These are phyloP conservation scores for Capreolus pygargus DNA, from an alignment of 2,113 vertebrate genomes.

Conservation along the genomic window DNA sequence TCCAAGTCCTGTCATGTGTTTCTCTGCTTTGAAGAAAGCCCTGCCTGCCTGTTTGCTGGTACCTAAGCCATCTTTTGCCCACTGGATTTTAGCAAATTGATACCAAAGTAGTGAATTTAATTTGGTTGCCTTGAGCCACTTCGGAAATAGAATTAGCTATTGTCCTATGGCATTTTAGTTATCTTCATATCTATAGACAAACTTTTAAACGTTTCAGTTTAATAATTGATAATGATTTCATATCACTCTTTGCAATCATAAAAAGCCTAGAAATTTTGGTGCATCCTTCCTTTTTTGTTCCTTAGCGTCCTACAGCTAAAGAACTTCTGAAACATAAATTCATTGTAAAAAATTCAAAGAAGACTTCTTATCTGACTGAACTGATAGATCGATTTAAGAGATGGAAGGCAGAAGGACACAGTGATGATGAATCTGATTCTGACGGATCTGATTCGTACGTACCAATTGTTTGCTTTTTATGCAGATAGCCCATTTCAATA, in stretches of 20 bases:
- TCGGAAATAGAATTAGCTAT: background rate
- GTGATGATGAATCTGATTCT: constrained; percentile 92
- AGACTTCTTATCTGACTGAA: constrained; percentile 88
- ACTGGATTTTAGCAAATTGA: background rate
- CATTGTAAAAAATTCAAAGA: constrained; percentile 88
- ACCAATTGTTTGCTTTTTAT: background rate
- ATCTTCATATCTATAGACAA: background rate
- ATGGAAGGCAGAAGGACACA: constrained; percentile 95
- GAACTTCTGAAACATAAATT: constrained; percentile 89
- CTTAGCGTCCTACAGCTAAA: constrained; percentile 86
- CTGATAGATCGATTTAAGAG: constrained; percentile 93
- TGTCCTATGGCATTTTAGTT: background rate
- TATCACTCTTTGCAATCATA: background rate
- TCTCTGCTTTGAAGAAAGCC: background rate
- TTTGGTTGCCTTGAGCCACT: background rate
- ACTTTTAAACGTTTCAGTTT: background rate
- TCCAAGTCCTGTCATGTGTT: background rate
- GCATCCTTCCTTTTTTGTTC: constrained; percentile 52
- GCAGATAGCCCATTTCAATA: background rate
- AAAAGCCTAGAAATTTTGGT: constrained; percentile 28
- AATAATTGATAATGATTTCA: background rate
- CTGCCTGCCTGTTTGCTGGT: background rate
- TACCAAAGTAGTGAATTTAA: background rate
- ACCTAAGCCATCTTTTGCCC: background rate
- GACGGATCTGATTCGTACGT: constrained; percentile 94